These are phyloP conservation scores for Drosophila parthenogenetica DNA, from an alignment of 2,888 invertebrate species.

Conservation along the genomic window DNA sequence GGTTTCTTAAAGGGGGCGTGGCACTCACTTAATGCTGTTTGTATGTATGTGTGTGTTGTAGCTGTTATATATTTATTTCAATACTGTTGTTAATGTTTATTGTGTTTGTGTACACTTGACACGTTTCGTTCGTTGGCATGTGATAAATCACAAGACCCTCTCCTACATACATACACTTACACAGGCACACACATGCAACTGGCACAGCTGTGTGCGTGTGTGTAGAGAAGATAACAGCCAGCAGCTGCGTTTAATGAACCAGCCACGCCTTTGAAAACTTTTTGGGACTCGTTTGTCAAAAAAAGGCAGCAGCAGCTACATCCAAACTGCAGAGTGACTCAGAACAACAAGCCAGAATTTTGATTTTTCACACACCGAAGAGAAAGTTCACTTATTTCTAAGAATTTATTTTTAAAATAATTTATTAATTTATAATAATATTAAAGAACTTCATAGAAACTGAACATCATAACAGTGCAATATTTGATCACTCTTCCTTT, in stretches of 20 bases:
- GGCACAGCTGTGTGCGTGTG: constrained; percentile 30
- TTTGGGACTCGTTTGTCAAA: constrained; percentile 66
- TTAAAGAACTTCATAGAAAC: too few species aligned
- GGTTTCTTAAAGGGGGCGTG: constrained; percentile 37
- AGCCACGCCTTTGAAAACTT: constrained; percentile 66
- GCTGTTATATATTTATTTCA: constrained; percentile 55
- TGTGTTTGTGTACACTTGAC: constrained; percentile 74
- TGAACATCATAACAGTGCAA: too few species aligned
- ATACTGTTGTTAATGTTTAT: constrained; percentile 71
- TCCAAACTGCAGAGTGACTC: constrained; percentile 29
- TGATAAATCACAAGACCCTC: constrained; percentile 69
- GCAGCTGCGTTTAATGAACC: constrained; percentile 80
- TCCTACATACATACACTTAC: constrained; percentile 26
- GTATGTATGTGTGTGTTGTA: constrained; percentile 9
- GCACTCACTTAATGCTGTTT: constrained; percentile 22
- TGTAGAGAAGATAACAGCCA: constrained; percentile 66
- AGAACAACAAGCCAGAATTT: constrained; percentile 19
- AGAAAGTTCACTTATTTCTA: constrained; percentile 16
- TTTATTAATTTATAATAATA: too few species aligned
- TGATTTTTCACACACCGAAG: constrained; percentile 11
- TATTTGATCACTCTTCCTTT: too few species aligned
- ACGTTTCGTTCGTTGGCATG: constrained; percentile 67
- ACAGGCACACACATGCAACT: constrained; percentile 15
- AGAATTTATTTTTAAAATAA: not conserved
- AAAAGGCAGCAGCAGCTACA: constrained; percentile 15